Conservation (phyloP, 2,888 invertebrate species). For the Agrotis ipsilon region DNA sequence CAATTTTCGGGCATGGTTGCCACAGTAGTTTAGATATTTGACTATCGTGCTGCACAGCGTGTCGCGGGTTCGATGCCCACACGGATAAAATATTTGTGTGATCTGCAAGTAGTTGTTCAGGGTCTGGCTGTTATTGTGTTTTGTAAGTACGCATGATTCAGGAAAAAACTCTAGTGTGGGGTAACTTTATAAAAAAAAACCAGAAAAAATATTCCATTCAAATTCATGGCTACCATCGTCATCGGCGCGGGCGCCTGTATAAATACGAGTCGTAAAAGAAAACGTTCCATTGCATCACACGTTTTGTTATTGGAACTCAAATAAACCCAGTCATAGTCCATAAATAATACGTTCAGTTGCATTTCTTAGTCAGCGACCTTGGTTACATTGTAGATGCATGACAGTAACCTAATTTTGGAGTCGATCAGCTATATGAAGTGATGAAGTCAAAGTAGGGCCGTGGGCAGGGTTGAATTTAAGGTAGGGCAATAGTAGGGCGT, state of each 20-base stretch:
- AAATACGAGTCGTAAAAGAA: constrained; percentile 52
- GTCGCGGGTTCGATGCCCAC: too few species aligned
- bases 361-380: constrained; percentile 55
- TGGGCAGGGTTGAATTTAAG: too few species aligned
- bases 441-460: constrained; percentile 42
- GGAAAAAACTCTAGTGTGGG: too few species aligned
- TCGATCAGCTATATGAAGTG: constrained; percentile 26
- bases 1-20: too few species aligned
- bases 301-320: constrained; percentile 46
- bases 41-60: too few species aligned
- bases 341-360: constrained; percentile 52
- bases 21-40: too few species aligned
- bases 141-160: too few species aligned
- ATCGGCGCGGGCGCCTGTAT: constrained; percentile 30
- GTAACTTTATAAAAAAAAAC: too few species aligned
- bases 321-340: constrained; percentile 46
- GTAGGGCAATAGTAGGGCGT: too few species aligned
- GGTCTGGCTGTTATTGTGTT: too few species aligned
- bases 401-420: constrained; percentile 34
- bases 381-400: constrained; percentile 31
- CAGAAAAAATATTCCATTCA: neutral
- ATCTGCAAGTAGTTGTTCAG: too few species aligned
- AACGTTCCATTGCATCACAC: constrained; percentile 59
- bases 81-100: too few species aligned
- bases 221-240: constrained; percentile 29